phyloP scores from a whole-genome alignment of 2,797 vertebrate species.

The Hippocampus kuda region DNA sequence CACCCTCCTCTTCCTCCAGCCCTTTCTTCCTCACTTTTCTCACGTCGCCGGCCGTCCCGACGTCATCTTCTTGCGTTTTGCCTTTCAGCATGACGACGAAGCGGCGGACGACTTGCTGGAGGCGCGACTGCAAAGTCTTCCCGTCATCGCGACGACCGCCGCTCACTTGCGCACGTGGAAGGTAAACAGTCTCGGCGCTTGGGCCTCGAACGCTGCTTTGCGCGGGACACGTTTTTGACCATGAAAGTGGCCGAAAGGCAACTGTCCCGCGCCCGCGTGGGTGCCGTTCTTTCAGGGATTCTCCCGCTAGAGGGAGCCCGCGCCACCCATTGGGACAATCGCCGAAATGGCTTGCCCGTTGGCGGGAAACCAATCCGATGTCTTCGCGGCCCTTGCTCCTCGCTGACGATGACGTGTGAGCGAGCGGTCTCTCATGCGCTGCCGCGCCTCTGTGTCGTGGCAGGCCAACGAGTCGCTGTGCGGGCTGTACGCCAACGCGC shows the following conservation, averaged over 20 bases:
- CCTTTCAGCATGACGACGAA: not conserved
- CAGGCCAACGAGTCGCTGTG: conserved; percentile 6
- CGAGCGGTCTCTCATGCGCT: too few relatives aligned
- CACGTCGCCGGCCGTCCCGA: not conserved
- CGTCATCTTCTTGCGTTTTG: not conserved
- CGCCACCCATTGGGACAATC: too few relatives aligned
- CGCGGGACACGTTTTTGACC: too few relatives aligned
- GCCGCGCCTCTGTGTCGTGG: not conserved
- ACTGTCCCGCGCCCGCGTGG: too few relatives aligned
- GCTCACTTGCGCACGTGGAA: not conserved
- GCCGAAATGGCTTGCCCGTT: too few relatives aligned
- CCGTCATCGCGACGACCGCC: not conserved
- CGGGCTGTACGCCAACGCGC: not conserved
- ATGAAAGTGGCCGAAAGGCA: too few relatives aligned
- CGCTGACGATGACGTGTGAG: too few relatives aligned
- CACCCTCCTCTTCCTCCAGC: not conserved
- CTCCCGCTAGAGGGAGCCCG: too few relatives aligned
- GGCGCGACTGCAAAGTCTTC: not conserved
- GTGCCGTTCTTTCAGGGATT: too few relatives aligned
- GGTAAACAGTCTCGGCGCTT: not conserved
- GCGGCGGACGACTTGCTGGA: not conserved
- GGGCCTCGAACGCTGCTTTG: too few relatives aligned
- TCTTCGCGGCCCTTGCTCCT: too few relatives aligned
- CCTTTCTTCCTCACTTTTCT: not conserved
- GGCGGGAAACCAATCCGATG: too few relatives aligned